These are phyloP conservation scores for Eristalis arbustorum DNA, from an alignment of 2,888 invertebrate genomes.

Conservation along the genomic window DNA sequence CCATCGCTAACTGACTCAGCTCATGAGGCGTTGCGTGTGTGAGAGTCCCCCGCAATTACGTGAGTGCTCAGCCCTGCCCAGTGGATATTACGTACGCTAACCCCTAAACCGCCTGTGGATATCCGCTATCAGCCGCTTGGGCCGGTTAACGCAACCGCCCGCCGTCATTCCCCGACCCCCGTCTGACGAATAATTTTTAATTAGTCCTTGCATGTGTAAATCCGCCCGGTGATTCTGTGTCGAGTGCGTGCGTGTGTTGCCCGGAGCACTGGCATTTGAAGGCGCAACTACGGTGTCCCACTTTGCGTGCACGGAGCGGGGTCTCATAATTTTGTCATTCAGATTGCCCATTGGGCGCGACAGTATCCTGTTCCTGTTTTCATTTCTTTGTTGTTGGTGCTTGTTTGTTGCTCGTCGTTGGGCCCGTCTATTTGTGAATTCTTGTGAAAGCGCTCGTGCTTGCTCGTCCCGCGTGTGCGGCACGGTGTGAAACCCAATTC, in stretches of 20 bases:
- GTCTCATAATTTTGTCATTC: conserved; percentile 55
- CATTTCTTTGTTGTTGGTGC: neutral
- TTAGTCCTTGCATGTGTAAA: conserved; percentile 56
- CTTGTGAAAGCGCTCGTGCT: conserved; percentile 13
- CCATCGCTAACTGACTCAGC: conserved; percentile 50
- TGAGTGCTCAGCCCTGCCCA: conserved; percentile 17
- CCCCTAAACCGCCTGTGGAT: conserved; percentile 35
- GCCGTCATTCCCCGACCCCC: too few species aligned
- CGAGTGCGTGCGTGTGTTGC: conserved; percentile 3
- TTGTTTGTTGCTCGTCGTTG: neutral
- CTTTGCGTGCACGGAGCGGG: conserved; percentile 27
- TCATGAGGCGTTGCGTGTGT: conserved; percentile 29
- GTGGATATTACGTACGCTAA: conserved; percentile 48
- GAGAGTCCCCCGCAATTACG: conserved; percentile 38
- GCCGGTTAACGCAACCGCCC: neutral
- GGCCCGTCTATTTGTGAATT: too few species aligned
- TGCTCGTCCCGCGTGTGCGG: neutral
- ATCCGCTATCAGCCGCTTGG: conserved; percentile 5
- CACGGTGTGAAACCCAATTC: conserved; percentile 45
- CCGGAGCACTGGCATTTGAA: conserved; percentile 4
- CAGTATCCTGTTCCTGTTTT: neutral
- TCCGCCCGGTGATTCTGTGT: conserved; percentile 36
- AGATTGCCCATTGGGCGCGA: conserved; percentile 64
- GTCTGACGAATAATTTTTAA: conserved; percentile 30
- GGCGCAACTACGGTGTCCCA: conserved; percentile 28